phyloP scores from a whole-genome alignment of 2,888 invertebrate species.

The Muscina levida region DNA sequence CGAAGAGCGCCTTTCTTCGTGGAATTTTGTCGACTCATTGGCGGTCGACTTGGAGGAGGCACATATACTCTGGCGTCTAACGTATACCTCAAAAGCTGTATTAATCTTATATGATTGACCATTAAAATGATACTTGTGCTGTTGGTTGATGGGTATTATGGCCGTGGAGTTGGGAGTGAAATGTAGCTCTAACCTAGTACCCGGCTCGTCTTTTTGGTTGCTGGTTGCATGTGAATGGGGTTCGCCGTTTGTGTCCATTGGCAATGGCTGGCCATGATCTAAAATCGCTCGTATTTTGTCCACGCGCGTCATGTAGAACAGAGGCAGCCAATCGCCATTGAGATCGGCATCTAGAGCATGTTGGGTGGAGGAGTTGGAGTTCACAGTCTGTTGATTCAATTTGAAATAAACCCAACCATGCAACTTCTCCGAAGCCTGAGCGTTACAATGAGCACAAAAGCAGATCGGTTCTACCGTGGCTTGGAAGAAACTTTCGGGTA shows the following conservation, averaged over 20 bases:
- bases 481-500: slow-evolving; percentile 79
- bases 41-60: slow-evolving; percentile 68
- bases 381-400: slow-evolving; percentile 78
- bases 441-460: slow-evolving; percentile 77
- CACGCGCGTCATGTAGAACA: slow-evolving; percentile 79
- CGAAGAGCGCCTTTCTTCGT: slow-evolving; percentile 61
- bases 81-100: slow-evolving; percentile 79
- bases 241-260: slow-evolving; percentile 75
- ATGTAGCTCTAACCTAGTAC: slow-evolving; percentile 77
- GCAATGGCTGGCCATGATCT: slow-evolving; percentile 79
- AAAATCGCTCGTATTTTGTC: slow-evolving; percentile 80
- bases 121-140: slow-evolving; percentile 74
- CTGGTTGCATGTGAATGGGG: slow-evolving; percentile 68
- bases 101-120: slow-evolving; percentile 77
- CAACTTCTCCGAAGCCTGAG: slow-evolving; percentile 74
- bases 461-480: slow-evolving; percentile 76
- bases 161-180: slow-evolving; percentile 77
- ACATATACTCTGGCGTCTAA: slow-evolving; percentile 78
- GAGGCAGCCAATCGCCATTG: slow-evolving; percentile 77
- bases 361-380: slow-evolving; percentile 71
- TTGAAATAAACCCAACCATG: slow-evolving; percentile 80
- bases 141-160: slow-evolving; percentile 74
- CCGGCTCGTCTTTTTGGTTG: slow-evolving; percentile 79
- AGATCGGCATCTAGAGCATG: slow-evolving; percentile 66
- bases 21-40: slow-evolving; percentile 59